Evolutionary conservation across 1,140 invertebrate genomes (phyloP).

Genomic region (Mizuhopecten yessoensis): DNA sequence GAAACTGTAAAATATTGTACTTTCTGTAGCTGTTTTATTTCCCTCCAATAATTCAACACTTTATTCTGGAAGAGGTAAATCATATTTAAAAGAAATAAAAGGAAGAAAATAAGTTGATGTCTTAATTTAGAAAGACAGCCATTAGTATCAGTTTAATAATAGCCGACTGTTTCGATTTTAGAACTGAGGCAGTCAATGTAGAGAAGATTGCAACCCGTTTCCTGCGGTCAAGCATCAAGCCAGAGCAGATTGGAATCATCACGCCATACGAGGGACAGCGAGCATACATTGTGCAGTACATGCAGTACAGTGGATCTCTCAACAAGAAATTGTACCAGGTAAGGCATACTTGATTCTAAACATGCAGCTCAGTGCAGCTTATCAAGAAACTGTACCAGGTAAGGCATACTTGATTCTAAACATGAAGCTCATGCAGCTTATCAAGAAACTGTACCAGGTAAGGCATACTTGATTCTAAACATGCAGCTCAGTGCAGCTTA

Average conservation of each 20-base stretch:
- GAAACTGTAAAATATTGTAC: too few species aligned
- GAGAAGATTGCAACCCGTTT: constrained; percentile 92
- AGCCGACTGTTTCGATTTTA: constrained; percentile 69
- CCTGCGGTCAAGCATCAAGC: constrained; percentile 96
- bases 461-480: too few species aligned
- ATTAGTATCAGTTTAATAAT: too few species aligned
- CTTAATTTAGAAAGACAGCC: too few species aligned
- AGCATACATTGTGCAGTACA: constrained; percentile 98
- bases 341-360: neutral
- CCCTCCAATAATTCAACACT: too few species aligned
- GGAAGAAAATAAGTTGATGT: too few species aligned
- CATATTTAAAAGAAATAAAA: too few species aligned
- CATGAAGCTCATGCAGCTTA: too few species aligned
- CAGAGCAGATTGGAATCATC: constrained; percentile 99
- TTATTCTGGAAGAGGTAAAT: too few species aligned
- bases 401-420: neutral
- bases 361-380: neutral
- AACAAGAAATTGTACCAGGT: constrained; percentile 97
- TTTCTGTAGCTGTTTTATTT: too few species aligned
- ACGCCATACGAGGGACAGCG: constrained; percentile 99
- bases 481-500: too few species aligned
- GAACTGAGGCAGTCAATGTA: constrained; percentile 99
- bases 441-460: too few species aligned
- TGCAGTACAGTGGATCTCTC: constrained; percentile 99
- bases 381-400: neutral